Conservation (phyloP, 2,113 vertebrate genomes). For the Trachemys scripta region DNA sequence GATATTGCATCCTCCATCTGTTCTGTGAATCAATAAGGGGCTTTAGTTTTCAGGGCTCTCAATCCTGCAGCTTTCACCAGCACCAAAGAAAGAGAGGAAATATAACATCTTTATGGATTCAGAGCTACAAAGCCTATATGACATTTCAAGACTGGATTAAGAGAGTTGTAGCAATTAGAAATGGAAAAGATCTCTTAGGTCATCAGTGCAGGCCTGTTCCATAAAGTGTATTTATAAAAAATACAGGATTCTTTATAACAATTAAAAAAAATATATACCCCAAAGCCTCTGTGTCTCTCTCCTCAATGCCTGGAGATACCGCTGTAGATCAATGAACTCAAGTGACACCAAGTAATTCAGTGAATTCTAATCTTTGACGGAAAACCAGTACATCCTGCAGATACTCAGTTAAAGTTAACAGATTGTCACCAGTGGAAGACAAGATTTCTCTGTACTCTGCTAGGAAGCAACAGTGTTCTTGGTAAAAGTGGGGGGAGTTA, state of each 20-base stretch:
- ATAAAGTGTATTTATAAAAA: background rate
- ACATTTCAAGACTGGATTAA: background rate
- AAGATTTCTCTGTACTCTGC: background rate
- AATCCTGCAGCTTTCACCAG: background rate
- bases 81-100: background rate
- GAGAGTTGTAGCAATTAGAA: background rate
- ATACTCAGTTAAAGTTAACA: background rate
- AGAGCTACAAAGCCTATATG: background rate
- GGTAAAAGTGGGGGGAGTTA: background rate
- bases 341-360: background rate
- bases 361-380: background rate
- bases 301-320: background rate
- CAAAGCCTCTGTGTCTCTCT: background rate
- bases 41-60: background rate
- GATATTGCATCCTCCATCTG: background rate
- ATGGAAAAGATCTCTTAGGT: background rate
- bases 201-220: background rate
- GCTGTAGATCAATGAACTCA: background rate
- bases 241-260: background rate
- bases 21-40: background rate
- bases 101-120: background rate
- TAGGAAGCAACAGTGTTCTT: background rate
- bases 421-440: background rate
- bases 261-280: background rate
- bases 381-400: background rate